phyloP scores from a whole-genome alignment of 1,140 invertebrate genomes.

The Nautilus pompilius region DNA sequence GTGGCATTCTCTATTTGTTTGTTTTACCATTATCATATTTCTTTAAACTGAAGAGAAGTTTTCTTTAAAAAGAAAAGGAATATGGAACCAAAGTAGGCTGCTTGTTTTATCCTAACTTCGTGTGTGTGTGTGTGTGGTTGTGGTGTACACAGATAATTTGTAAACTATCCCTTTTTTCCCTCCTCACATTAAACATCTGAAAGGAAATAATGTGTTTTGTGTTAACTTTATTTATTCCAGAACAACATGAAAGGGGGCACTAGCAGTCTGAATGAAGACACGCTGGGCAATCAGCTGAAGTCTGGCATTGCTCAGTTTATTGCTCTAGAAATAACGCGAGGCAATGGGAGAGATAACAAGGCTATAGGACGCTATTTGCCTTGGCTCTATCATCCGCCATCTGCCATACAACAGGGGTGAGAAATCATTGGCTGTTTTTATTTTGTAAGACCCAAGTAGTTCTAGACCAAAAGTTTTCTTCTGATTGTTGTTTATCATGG shows the following conservation, averaged over 20 bases:
- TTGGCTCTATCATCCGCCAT: conserved; percentile 85
- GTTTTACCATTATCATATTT: too few species aligned
- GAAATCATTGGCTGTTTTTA: conserved; percentile 15
- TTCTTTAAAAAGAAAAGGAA: too few species aligned
- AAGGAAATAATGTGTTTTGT: neutral
- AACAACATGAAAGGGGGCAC: conserved; percentile 72
- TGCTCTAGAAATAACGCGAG: conserved; percentile 83
- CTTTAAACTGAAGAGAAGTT: too few species aligned
- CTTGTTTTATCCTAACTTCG: too few species aligned
- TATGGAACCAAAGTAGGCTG: too few species aligned
- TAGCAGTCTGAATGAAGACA: conserved; percentile 79
- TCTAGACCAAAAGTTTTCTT: neutral
- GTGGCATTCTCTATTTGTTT: too few species aligned
- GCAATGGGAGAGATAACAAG: conserved; percentile 77
- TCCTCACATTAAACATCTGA: neutral
- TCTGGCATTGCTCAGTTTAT: conserved; percentile 93
- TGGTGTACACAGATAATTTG: too few species aligned
- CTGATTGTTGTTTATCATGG: neutral
- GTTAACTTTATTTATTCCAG: conserved; percentile 55
- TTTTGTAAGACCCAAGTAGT: neutral
- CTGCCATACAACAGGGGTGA: conserved; percentile 81
- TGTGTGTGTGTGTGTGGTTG: too few species aligned
- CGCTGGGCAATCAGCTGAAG: conserved; percentile 90
- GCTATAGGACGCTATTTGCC: conserved; percentile 82
- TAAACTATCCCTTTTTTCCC: neutral